A percentile compares a stretch with the other conserved stretches of the same genome.
These are phyloP conservation scores for Hypsopygia costalis DNA, from an alignment of 2,888 invertebrate species.

Conservation along the genomic window DNA sequence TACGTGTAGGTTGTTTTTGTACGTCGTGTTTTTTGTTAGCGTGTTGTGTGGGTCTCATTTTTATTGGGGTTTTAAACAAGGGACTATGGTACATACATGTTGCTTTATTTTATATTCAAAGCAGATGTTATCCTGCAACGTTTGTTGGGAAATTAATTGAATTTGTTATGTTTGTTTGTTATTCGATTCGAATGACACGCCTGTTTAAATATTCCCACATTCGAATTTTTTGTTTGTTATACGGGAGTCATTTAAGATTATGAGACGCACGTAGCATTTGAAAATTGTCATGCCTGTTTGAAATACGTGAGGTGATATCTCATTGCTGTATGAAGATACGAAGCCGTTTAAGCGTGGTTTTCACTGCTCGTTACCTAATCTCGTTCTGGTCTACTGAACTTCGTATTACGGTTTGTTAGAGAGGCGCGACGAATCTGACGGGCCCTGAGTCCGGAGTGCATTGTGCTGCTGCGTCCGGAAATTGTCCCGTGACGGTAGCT, in stretches of 20 bases:
- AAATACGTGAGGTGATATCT: slow-evolving; percentile 2
- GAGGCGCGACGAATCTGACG: slow-evolving; percentile 40
- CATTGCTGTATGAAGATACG: neutral
- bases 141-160: slow-evolving; percentile 70
- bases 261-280: slow-evolving; percentile 13
- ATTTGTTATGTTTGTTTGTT: slow-evolving; percentile 67
- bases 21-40: slow-evolving; percentile 51
- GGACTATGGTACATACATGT: slow-evolving; percentile 52
- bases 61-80: slow-evolving; percentile 62
- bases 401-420: slow-evolving; percentile 34
- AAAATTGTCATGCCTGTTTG: slow-evolving; percentile 4
- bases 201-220: slow-evolving; percentile 62
- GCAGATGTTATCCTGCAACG: slow-evolving; percentile 70
- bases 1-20: slow-evolving; percentile 61
- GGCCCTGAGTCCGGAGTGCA: slow-evolving; percentile 28
- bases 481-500: slow-evolving; percentile 50
- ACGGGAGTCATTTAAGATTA: slow-evolving; percentile 15
- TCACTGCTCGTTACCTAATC: slow-evolving; percentile 32
- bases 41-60: slow-evolving; percentile 64
- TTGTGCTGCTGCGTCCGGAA: slow-evolving; percentile 42
- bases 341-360: slow-evolving; percentile 5
- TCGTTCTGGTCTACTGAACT: slow-evolving; percentile 33
- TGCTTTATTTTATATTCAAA: slow-evolving; percentile 73
- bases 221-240: slow-evolving; percentile 28
- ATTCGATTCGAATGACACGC: slow-evolving; percentile 62